Percentiles rank a stretch among this genome's conserved stretches.
Conservation (phyloP, 2,888 invertebrate species). For the Merodon equestris region DNA sequence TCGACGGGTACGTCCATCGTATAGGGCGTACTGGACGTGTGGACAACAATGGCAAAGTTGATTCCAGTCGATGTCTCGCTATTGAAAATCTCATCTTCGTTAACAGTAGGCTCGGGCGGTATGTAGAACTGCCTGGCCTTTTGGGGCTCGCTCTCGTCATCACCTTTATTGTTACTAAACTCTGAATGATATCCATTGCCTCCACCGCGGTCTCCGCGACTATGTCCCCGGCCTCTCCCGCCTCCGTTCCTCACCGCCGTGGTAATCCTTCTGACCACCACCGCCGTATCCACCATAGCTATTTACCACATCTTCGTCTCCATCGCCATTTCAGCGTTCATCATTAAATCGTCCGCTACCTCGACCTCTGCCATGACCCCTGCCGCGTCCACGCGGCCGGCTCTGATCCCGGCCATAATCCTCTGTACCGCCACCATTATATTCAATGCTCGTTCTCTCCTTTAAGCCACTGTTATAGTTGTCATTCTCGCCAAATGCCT, state of each 20-base stretch:
- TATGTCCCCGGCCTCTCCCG: constrained; percentile 64
- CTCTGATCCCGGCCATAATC: constrained; percentile 29
- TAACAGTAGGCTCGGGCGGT: constrained; percentile 86
- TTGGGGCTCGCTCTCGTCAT: constrained; percentile 73
- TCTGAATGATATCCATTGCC: constrained; percentile 38
- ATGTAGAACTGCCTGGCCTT: constrained; percentile 84
- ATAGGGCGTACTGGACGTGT: constrained; percentile 97
- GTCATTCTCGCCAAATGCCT: constrained; percentile 50
- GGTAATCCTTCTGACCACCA: constrained; percentile 70
- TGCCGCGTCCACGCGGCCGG: neutral
- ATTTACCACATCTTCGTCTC: constrained; percentile 53
- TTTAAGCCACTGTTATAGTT: constrained; percentile 12
- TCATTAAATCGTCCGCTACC: constrained; percentile 75
- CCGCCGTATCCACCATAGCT: too few relatives aligned
- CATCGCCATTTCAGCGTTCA: constrained; percentile 76
- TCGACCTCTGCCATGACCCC: constrained; percentile 48
- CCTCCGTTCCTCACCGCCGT: too few relatives aligned
- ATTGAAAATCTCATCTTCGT: constrained; percentile 86
- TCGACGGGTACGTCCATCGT: constrained; percentile 97
- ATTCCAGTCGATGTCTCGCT: constrained; percentile 88
- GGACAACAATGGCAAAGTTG: constrained; percentile 93
- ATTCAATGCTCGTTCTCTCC: constrained; percentile 1
- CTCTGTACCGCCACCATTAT: constrained; percentile 9
- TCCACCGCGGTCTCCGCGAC: constrained; percentile 60
- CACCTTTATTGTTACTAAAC: constrained; percentile 37